Conservation (phyloP, 2,888 invertebrate species). For the Seira musarum region DNA sequence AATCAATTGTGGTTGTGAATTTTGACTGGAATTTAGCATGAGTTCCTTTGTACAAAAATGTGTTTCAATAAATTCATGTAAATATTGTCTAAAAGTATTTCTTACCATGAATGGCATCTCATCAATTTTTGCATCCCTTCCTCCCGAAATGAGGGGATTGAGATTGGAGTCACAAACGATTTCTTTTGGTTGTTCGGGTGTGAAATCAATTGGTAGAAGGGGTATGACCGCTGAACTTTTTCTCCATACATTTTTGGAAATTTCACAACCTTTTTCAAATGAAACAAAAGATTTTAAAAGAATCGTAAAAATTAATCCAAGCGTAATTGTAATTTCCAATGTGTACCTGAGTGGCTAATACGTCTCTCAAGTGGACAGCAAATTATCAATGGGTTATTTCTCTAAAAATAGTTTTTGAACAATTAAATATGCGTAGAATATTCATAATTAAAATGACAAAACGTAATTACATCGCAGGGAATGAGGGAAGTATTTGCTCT, state of each 20-base stretch:
- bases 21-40: too few species aligned
- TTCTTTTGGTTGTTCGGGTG: not conserved
- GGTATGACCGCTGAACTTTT: not conserved
- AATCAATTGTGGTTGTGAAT: too few species aligned
- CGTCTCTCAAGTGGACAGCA: constrained; percentile 54
- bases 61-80: not conserved
- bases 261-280: not conserved
- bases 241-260: not conserved
- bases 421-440: too few species aligned
- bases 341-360: constrained; percentile 51
- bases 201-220: constrained; percentile 20
- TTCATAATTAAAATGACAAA: not conserved
- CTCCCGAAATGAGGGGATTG: constrained; percentile 56
- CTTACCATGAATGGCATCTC: constrained; percentile 60
- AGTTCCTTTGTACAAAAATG: not conserved
- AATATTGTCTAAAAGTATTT: not conserved
- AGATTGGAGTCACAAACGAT: not conserved
- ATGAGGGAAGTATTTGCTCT: constrained; percentile 30
- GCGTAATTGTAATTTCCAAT: not conserved
- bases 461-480: constrained; percentile 35
- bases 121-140: constrained; percentile 48
- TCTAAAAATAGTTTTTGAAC: constrained; percentile 11
- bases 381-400: constrained; percentile 1
- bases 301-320: not conserved
- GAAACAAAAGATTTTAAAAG: not conserved